Base-by-base conservation (phyloP, 2,797 vertebrate species). In the Rousettus madagascariensis region DNA sequence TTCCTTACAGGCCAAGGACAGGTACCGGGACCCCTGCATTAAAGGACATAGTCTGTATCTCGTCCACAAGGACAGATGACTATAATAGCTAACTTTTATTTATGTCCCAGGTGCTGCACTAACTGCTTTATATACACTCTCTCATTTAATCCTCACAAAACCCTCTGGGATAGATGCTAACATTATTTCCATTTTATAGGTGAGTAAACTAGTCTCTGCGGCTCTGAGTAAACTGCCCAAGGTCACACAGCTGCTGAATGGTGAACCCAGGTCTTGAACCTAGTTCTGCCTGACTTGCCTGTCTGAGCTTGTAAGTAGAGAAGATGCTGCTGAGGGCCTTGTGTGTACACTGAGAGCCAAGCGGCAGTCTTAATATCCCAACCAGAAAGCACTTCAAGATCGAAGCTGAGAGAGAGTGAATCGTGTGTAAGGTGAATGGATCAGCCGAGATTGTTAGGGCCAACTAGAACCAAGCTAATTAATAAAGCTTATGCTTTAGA, bases 351-450 rank as follows among this genome's bases (percentile, higher is more conserved):
- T 0, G 9, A 74, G 53, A 55, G 28, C 30, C 10, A 16, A 28
- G 61, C 38, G 61, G 26, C 36, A 6, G 22, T 13, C 10, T 5
- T 16, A 41, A 46, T 19, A 33, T 19, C 38, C 30, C 38, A 66
- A 7, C 2, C 10, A 69, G 28, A 85, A 15, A 71, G 41, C 7
- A 30, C 17, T 11, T 88, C 61, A 69, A 83, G n/a, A 49, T n/a
- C 12, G 26, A 71, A 68, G 46, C 41, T 68, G 3, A 2, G 63
- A 57, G 36, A 51, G n/a, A 66, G 71, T 15, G 8, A 19, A 55
- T 28, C 0, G 0, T 30, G 16, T n/a, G 24, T n/a, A 2, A 17
- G 7, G 68, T 1, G 12, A 65, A 11, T 41, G 65, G 5, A 43
- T n/a, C 22, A 57, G 33, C n/a, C 26, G 26, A 57, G 57, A 30